Base-by-base conservation (phyloP, 2,888 invertebrate species). In the Leucoma salicis region DNA sequence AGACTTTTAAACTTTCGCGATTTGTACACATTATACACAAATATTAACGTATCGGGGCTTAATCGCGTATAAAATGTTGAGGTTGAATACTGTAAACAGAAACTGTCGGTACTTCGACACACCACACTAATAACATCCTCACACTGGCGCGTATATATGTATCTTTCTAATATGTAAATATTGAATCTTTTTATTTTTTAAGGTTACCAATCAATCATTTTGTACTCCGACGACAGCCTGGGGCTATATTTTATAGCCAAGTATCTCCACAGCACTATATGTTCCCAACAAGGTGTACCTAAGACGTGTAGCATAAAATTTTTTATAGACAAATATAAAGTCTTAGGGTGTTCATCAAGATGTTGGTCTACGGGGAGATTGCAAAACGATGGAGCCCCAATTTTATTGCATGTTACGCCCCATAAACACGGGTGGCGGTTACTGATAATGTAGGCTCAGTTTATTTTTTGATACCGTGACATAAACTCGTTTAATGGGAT, bases 361-460 rank as follows among this genome's bases (percentile, higher is more conserved):
- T 71, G 70, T 66, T 64, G 65, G 71, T 55, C 59, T 45, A 57
- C 60, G 62, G 75, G 81, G 76, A 70, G 80, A 82, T 82, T 78
- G 78, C 80, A 74, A 75, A 83, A 78, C 82, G 83, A 85, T 86
- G 80, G 78, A 70, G 62, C 74, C 81, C 78, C 74, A 73, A 69
- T 83, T 89, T 89, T 88, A 89, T 85, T 85, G 78, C 87, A 72
- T 84, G 88, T 87, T 80, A 83, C 88, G 86, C 77, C 60, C 67
- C 83, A 86, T 89, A 88, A 88, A 88, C 82, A 78, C 76, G 70
- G 60, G 66, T 68, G 68, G 77, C 67, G 76, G 78, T 70, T 65
- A 65, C 67, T 70, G 81, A 87, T 85, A 84, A 82, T 79, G 74
- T 60, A 64, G 63, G 70, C 58, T 57, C 70, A 76, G 76, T 78